Evolutionary conservation across 1,140 invertebrate genomes (phyloP).

Genomic region (Riptortus pedestris): DNA sequence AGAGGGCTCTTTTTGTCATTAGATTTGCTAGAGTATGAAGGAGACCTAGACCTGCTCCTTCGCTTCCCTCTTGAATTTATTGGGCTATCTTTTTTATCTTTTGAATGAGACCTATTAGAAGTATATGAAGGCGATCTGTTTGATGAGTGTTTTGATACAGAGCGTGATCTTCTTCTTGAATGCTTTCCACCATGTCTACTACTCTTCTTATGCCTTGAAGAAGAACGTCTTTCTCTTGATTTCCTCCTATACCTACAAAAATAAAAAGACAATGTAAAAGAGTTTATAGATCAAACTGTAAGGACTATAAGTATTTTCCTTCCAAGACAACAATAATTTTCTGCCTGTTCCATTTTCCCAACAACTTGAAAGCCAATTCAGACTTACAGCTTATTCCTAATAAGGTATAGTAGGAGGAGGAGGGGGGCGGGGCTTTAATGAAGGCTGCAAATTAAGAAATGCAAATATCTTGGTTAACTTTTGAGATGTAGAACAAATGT

Average conservation of each 20-base stretch:
- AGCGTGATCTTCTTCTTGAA: conserved; percentile 5
- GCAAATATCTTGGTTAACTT: no score
- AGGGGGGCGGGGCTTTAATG: no score
- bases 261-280: no score
- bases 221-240: not conserved
- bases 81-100: conserved; percentile 1
- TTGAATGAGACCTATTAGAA: conserved; percentile 10
- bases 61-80: not conserved
- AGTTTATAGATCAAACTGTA: no score
- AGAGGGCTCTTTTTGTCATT: not conserved
- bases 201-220: not conserved
- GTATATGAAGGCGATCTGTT: not conserved
- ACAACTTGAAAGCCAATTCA: no score
- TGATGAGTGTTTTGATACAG: not conserved
- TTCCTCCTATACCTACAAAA: not conserved
- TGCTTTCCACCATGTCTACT: not conserved
- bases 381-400: no score
- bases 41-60: not conserved
- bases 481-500: no score
- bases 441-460: no score
- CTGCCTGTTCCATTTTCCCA: no score
- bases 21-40: not conserved
- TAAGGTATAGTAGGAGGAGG: no score
- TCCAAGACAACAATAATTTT: no score
- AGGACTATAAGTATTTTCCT: no score